A percentile compares a stretch with the other conserved stretches of the same genome.
Conservation (phyloP, 1,140 invertebrate species). For the Gonioctena quinquepunctata region DNA sequence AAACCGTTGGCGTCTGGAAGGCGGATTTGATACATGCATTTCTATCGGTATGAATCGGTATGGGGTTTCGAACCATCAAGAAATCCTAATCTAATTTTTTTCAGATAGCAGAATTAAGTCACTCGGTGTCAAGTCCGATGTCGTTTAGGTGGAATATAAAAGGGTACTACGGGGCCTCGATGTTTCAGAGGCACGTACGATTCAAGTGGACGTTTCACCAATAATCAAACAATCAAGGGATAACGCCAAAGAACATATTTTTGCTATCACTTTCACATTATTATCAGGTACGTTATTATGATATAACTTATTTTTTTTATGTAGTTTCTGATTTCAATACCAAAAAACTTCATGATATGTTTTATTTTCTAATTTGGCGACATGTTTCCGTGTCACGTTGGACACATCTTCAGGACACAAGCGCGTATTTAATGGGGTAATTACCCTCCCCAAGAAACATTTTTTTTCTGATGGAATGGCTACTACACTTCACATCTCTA, state of each 20-base stretch:
- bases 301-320: too few relatives aligned
- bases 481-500: too few relatives aligned
- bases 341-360: too few relatives aligned
- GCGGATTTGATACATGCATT: constrained; percentile 98
- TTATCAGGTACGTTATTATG: constrained; percentile 88
- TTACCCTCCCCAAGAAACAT: too few relatives aligned
- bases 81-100: constrained; percentile 40
- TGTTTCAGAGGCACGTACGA: constrained; percentile 95
- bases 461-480: too few relatives aligned
- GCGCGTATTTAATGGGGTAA: too few relatives aligned
- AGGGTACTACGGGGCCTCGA: constrained; percentile 86
- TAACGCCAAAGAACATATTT: constrained; percentile 81
- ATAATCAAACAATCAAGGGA: constrained; percentile 72
- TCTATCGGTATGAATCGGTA: constrained; percentile 76
- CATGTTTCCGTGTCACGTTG: too few relatives aligned
- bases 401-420: too few relatives aligned
- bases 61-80: background rate
- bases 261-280: constrained; percentile 94
- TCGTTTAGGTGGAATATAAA: constrained; percentile 98
- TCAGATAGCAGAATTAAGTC: constrained; percentile 96
- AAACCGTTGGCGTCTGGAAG: constrained; percentile 96
- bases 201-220: constrained; percentile 80
- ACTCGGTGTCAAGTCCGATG: constrained; percentile 96
- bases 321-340: too few relatives aligned
- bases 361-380: too few relatives aligned